Percentiles rank a stretch among this genome's conserved stretches.
Conservation (phyloP, 2,888 invertebrate species). For the Pecten maximus region DNA sequence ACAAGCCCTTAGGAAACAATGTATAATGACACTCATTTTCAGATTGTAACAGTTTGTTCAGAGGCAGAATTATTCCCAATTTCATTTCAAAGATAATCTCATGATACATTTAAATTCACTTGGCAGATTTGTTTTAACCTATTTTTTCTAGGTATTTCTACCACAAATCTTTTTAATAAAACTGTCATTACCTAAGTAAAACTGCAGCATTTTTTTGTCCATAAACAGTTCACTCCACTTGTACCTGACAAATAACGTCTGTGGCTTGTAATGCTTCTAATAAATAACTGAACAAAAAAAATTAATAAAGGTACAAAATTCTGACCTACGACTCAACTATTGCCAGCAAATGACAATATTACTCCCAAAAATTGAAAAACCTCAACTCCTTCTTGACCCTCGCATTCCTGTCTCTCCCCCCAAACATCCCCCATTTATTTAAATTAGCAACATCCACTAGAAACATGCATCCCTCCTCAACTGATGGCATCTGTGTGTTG, state of each 20-base stretch:
- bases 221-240: neutral
- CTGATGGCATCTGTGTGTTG: conserved; percentile 31
- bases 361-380: neutral
- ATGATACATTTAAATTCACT: neutral
- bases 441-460: conserved; percentile 19
- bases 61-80: neutral
- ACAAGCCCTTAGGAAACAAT: neutral
- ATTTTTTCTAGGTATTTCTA: neutral
- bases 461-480: conserved; percentile 11
- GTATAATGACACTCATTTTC: neutral
- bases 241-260: neutral
- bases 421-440: conserved; percentile 24
- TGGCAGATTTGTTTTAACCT: neutral
- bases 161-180: neutral
- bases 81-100: neutral
- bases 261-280: neutral
- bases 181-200: neutral
- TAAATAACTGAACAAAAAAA: neutral
- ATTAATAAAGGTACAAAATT: neutral
- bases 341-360: conserved; percentile 16
- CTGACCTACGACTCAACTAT: neutral
- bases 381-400: neutral
- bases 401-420: neutral
- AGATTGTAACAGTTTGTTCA: neutral
- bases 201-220: neutral